Conservation (phyloP, 2,888 invertebrate species). For the Peribatodes rhomboidaria region DNA sequence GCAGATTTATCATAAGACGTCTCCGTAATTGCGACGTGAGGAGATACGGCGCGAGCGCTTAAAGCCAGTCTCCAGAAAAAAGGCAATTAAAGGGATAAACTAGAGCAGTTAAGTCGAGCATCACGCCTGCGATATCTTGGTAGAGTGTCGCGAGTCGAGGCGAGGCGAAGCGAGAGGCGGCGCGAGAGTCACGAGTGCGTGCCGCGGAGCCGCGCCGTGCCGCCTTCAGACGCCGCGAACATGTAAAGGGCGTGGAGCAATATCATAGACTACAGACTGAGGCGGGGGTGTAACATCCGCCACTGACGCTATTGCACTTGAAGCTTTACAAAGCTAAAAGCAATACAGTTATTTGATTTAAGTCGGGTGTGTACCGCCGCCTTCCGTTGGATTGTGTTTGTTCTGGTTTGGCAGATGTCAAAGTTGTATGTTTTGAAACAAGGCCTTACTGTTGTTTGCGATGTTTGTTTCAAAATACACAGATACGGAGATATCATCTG, state of each 20-base stretch:
- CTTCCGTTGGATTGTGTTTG: constrained; percentile 84
- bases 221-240: constrained; percentile 75
- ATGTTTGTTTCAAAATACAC: constrained; percentile 75
- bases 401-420: constrained; percentile 86
- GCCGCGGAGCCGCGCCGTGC: constrained; percentile 57
- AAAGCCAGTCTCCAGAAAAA: constrained; percentile 83
- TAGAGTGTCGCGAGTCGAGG: constrained; percentile 55
- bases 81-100: constrained; percentile 86
- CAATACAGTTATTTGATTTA: constrained; percentile 87
- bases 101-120: constrained; percentile 81
- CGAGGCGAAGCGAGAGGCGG: constrained; percentile 49
- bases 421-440: constrained; percentile 85
- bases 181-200: constrained; percentile 63
- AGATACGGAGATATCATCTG: constrained; percentile 59
- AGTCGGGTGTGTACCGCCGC: constrained; percentile 82
- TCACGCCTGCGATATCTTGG: constrained; percentile 78
- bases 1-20: constrained; percentile 87
- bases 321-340: constrained; percentile 86
- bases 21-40: constrained; percentile 86
- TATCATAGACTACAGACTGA: constrained; percentile 85
- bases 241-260: constrained; percentile 86
- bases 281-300: constrained; percentile 82
- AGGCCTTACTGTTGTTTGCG: constrained; percentile 75
- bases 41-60: constrained; percentile 83
- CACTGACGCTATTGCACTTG: constrained; percentile 84